phyloP scores from a whole-genome alignment of 2,113 vertebrate genomes.

The Macquaria ambigua region DNA sequence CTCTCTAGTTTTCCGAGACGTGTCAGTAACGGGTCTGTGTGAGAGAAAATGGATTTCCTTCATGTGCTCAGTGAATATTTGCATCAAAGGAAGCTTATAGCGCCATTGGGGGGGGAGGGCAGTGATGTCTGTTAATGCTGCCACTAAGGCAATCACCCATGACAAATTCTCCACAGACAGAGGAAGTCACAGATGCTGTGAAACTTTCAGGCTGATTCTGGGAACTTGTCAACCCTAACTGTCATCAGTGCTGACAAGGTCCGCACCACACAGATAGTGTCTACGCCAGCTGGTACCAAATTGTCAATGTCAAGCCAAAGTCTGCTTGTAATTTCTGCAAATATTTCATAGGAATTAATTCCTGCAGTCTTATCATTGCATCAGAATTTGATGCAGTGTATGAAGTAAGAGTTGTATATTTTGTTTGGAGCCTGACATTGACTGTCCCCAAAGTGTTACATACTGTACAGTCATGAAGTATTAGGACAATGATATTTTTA shows the following conservation, averaged over 20 bases:
- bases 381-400: conserved; percentile 3
- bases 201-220: conserved; percentile 62
- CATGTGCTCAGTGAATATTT: conserved; percentile 59
- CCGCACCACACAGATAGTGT: conserved; percentile 39
- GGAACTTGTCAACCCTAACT: conserved; percentile 67
- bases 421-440: conserved; percentile 17
- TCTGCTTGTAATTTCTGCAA: conserved; percentile 19
- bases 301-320: conserved; percentile 41
- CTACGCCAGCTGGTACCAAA: conserved; percentile 64
- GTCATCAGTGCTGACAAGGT: conserved; percentile 66
- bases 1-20: conserved; percentile 40
- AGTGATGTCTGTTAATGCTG: conserved; percentile 68
- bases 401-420: background rate
- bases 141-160: conserved; percentile 63
- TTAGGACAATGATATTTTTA: too few species aligned
- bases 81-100: conserved; percentile 61
- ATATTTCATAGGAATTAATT: conserved; percentile 33
- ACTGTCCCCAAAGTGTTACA: conserved; percentile 3
- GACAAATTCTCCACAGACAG: conserved; percentile 59
- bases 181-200: conserved; percentile 69
- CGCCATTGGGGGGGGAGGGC: conserved; percentile 18
- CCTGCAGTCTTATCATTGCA: conserved; percentile 13
- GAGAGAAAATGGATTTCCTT: conserved; percentile 65
- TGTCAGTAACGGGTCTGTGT: conserved; percentile 47
- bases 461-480: background rate